Evolutionary conservation across 2,113 vertebrate species (phyloP).

Genomic region (Diphyllodes magnificus): DNA sequence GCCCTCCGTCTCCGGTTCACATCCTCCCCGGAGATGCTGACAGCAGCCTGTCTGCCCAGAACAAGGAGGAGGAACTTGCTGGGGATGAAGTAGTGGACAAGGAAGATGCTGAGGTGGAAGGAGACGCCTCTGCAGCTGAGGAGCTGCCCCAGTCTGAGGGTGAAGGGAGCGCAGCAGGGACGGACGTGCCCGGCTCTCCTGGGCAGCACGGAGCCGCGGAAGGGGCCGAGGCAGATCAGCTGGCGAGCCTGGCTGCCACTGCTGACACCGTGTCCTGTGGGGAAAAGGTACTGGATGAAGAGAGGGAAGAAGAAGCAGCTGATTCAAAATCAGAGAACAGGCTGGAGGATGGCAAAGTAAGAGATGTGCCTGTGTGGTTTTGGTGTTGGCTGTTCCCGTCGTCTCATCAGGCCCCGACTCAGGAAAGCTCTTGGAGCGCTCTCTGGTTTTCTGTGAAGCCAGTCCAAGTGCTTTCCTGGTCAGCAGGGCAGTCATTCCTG

Average conservation of each 20-base stretch:
- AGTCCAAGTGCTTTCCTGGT: neutral
- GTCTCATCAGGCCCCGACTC: neutral
- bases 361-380: neutral
- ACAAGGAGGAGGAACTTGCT: neutral
- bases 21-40: neutral
- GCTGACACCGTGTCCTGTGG: neutral
- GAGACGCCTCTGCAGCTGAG: neutral
- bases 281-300: neutral
- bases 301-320: conserved; percentile 11
- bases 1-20: neutral
- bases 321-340: neutral
- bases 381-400: neutral
- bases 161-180: neutral
- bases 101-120: neutral
- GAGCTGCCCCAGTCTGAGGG: neutral
- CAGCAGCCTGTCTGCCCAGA: neutral
- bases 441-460: neutral
- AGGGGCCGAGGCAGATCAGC: neutral
- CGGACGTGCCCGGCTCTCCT: neutral
- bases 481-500: neutral
- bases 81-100: neutral
- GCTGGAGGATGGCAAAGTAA: conserved; percentile 42
- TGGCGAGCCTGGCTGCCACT: neutral
- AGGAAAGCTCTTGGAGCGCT: neutral
- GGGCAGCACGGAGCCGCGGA: neutral